Conservation (phyloP, 2,797 vertebrate species). For the Tinamus major region DNA sequence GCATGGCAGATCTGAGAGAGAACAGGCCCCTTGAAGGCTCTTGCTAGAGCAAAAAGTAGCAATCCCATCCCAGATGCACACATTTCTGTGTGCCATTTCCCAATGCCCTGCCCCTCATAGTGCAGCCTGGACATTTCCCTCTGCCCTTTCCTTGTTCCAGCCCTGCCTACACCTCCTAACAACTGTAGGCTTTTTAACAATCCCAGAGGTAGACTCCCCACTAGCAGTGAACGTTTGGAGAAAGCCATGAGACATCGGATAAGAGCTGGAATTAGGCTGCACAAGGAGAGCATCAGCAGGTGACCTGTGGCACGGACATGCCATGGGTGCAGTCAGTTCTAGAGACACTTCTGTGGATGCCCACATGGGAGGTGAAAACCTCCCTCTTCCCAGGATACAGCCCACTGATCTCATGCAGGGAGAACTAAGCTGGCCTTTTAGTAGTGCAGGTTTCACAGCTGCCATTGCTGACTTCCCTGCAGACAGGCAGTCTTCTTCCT, state of each 20-base stretch:
- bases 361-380: not conserved
- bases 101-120: not conserved
- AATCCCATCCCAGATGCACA: not conserved
- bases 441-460: rapidly evolving
- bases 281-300: not conserved
- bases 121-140: not conserved
- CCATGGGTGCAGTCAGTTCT: not conserved
- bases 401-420: rapidly evolving
- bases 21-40: not conserved
- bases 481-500: not conserved
- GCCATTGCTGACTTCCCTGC: not conserved
- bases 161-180: not conserved
- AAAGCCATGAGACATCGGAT: not conserved
- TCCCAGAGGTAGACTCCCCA: not conserved
- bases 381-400: rapidly evolving
- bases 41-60: not conserved
- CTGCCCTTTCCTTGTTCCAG: not conserved
- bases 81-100: not conserved
- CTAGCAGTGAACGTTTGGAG: not conserved
- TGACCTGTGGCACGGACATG: not conserved
- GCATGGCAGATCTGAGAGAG: not conserved
- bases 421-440: not conserved
- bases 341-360: rapidly evolving
- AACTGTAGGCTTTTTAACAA: not conserved
- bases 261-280: not conserved